These are phyloP conservation scores for Agapornis canus DNA, from an alignment of 2,797 vertebrate genomes.

Conservation along the genomic window DNA sequence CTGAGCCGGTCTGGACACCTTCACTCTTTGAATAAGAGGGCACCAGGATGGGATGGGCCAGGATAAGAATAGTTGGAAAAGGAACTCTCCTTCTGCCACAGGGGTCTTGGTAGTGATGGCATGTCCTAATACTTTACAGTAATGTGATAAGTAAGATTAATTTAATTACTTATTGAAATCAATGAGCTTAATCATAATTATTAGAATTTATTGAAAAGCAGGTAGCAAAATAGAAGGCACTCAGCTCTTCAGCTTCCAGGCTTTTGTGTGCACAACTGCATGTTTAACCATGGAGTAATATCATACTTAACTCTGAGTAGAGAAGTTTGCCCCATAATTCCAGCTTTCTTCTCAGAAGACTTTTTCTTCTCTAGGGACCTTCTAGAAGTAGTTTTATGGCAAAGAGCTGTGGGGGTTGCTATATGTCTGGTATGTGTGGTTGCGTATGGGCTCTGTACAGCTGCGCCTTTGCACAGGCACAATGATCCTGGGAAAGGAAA, in stretches of 20 bases:
- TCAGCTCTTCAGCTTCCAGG: background rate
- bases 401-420: background rate
- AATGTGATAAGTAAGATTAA: background rate
- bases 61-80: background rate
- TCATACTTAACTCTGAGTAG: background rate
- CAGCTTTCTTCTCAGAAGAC: background rate
- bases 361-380: background rate
- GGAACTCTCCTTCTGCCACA: background rate
- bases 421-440: background rate
- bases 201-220: background rate
- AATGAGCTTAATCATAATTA: background rate
- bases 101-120: background rate
- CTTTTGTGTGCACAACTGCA: background rate
- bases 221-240: background rate
- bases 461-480: background rate
- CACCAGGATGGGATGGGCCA: accelerated
- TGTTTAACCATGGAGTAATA: background rate
- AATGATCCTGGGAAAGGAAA: background rate
- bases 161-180: background rate
- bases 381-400: background rate
- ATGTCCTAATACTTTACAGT: background rate
- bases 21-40: background rate
- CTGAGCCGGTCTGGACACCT: background rate
- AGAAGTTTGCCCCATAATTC: background rate
- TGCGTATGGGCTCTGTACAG: background rate